Percentiles rank a stretch among this genome's conserved stretches.
These are phyloP conservation scores for Cyrtorhinus lividipennis DNA, from an alignment of 1,140 invertebrate species.

Conservation along the genomic window DNA sequence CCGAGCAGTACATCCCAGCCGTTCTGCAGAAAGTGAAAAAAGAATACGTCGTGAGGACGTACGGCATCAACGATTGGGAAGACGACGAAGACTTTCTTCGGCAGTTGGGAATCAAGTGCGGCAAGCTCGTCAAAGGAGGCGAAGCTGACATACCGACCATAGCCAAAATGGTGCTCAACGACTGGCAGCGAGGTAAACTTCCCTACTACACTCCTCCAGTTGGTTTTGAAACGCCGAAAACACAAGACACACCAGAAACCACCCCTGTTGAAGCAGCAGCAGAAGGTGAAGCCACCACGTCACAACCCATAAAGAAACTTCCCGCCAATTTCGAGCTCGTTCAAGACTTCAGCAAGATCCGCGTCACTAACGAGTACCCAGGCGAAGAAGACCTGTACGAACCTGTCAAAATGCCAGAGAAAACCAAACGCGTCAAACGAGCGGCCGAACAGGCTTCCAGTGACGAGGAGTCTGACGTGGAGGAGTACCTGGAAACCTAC, in stretches of 20 bases:
- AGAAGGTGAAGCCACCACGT: not conserved
- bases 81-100: slow-evolving; percentile 81
- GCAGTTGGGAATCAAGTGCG: slow-evolving; percentile 67
- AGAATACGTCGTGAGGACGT: slow-evolving; percentile 85
- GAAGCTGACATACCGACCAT: slow-evolving; percentile 82
- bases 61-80: slow-evolving; percentile 68
- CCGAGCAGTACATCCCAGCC: slow-evolving; percentile 83
- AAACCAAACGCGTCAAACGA: slow-evolving; percentile 26
- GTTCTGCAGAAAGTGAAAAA: slow-evolving; percentile 76
- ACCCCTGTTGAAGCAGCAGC: slow-evolving; percentile 12
- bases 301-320: slow-evolving; percentile 1
- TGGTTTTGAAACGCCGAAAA: slow-evolving; percentile 47
- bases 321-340: slow-evolving; percentile 36
- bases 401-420: slow-evolving; percentile 25
- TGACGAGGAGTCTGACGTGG: slow-evolving; percentile 27
- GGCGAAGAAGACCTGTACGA: slow-evolving; percentile 43
- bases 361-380: slow-evolving; percentile 52
- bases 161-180: slow-evolving; percentile 93
- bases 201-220: slow-evolving; percentile 85
- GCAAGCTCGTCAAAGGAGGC: slow-evolving; percentile 88
- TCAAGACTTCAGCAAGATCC: slow-evolving; percentile 70
- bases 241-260: slow-evolving; percentile 16
- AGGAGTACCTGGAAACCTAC: slow-evolving; percentile 27
- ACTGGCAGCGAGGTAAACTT: slow-evolving; percentile 95
- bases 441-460: slow-evolving; percentile 23